Evolutionary conservation across 2,888 invertebrate species (phyloP).

Genomic region (Ornithoptera alexandrae): DNA sequence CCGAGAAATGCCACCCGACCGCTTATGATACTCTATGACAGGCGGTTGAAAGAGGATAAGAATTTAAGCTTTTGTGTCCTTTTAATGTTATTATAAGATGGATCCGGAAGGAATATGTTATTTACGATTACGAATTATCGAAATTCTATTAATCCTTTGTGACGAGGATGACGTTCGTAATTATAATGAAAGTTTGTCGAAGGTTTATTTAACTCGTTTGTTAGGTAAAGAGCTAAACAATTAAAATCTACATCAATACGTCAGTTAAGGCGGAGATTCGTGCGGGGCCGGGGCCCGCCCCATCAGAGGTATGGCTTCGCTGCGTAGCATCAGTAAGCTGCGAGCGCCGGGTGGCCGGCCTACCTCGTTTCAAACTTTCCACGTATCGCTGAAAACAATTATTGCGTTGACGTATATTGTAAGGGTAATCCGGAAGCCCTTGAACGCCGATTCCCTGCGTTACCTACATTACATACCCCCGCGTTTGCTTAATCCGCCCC

Average conservation of each 20-base stretch:
- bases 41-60: constrained; percentile 55
- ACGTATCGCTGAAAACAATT: constrained; percentile 69
- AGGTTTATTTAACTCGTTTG: no score
- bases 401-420: constrained; percentile 71
- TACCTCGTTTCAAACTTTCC: constrained; percentile 40
- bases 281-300: constrained; percentile 28
- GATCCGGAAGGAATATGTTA: constrained; percentile 51
- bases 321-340: constrained; percentile 25
- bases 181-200: no score
- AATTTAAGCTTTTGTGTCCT: constrained; percentile 58
- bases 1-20: constrained; percentile 69
- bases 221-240: no score
- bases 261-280: no score
- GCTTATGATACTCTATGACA: constrained; percentile 51
- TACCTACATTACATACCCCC: constrained; percentile 74
- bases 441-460: constrained; percentile 74
- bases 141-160: constrained; percentile 34
- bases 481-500: constrained; percentile 75
- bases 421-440: constrained; percentile 77
- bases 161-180: constrained; percentile 26
- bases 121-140: constrained; percentile 37
- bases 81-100: constrained; percentile 51
- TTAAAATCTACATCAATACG: no score
- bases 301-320: constrained; percentile 62
- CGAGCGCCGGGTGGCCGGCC: no score